Percentiles rank a stretch among this genome's conserved stretches.
phyloP scores from a whole-genome alignment of 2,888 invertebrate genomes.

The Sericinus montela region DNA sequence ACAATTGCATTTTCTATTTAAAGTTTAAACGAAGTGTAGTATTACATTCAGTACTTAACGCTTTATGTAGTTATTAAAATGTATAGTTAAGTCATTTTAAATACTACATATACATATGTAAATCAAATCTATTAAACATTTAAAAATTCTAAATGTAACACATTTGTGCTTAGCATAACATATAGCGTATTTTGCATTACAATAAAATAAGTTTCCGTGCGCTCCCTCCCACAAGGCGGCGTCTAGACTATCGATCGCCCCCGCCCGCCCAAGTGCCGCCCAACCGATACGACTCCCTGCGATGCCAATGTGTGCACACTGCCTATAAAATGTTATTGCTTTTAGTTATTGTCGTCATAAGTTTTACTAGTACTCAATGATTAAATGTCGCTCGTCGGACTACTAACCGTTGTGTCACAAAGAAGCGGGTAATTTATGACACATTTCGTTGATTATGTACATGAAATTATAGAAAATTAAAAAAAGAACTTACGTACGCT shows the following conservation, averaged over 20 bases:
- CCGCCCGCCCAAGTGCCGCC: slow-evolving; percentile 57
- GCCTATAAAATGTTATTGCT: slow-evolving; percentile 67
- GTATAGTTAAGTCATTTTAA: too few species aligned
- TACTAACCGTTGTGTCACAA: neutral
- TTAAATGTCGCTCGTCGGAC: slow-evolving; percentile 20
- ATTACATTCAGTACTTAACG: too few species aligned
- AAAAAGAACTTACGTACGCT: too few species aligned
- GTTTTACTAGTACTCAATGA: slow-evolving; percentile 37
- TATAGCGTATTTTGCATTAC: slow-evolving; percentile 6
- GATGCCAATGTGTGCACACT: slow-evolving; percentile 47
- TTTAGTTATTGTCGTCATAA: slow-evolving; percentile 59
- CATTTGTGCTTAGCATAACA: too few species aligned
- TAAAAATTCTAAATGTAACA: too few species aligned
- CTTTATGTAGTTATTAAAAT: too few species aligned
- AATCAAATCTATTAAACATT: neutral
- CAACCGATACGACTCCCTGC: slow-evolving; percentile 42
- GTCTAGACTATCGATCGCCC: slow-evolving; percentile 44
- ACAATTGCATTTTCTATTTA: too few species aligned
- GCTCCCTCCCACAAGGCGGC: slow-evolving; percentile 32
- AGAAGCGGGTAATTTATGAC: too few species aligned
- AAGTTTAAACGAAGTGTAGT: too few species aligned
- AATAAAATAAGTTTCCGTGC: slow-evolving; percentile 19
- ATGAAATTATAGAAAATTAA: too few species aligned
- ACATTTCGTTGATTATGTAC: too few species aligned
- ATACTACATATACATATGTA: neutral